Percentiles rank a stretch among this genome's conserved stretches.
These are phyloP conservation scores for Aphis craccivora DNA, from an alignment of 1,140 invertebrate species.

Conservation along the genomic window DNA sequence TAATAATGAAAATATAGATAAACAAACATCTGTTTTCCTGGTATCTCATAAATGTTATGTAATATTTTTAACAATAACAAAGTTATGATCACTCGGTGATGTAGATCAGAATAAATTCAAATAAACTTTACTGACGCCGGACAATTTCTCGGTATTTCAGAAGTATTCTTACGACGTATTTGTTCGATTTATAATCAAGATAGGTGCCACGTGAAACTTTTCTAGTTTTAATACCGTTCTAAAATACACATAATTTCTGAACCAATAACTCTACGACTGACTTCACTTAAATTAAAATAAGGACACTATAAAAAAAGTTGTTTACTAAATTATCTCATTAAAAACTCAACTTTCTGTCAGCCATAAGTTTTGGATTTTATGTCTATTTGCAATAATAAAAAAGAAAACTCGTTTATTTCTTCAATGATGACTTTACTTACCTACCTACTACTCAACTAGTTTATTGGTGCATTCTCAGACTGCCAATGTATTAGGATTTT, in stretches of 20 bases:
- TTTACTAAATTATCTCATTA: neutral
- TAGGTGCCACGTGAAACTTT: neutral
- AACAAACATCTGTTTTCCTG: neutral
- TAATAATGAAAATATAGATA: slow-evolving; percentile 10
- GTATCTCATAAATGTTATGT: neutral
- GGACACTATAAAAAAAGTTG: neutral
- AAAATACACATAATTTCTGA: neutral
- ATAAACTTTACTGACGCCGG: neutral
- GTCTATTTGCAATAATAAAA: neutral
- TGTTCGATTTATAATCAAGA: neutral
- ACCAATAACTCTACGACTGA: neutral
- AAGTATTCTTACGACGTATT: neutral
- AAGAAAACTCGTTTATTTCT: neutral
- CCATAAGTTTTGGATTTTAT: neutral
- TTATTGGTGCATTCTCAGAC: neutral
- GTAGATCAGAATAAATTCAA: neutral
- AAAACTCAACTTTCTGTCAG: neutral
- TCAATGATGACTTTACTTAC: neutral
- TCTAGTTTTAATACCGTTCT: neutral
- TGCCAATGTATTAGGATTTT: neutral
- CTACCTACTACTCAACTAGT: neutral
- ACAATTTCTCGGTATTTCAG: neutral
- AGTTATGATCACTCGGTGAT: neutral
- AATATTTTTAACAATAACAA: neutral
- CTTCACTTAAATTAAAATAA: neutral